Base-by-base conservation (phyloP, 2,888 invertebrate species). In the Xylocampa areola region DNA sequence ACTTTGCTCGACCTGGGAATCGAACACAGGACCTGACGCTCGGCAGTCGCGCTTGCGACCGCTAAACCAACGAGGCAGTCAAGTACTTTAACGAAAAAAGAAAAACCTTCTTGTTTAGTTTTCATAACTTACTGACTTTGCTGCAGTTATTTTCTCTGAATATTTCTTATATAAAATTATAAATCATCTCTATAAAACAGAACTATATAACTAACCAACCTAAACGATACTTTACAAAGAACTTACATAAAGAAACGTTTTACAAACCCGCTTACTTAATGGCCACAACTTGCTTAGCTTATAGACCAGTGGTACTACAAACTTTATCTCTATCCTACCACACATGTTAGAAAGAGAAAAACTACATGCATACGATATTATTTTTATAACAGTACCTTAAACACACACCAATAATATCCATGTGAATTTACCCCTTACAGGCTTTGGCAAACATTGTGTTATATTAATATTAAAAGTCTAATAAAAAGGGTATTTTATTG, bases 261-360 rank as follows among this genome's bases (percentile, higher is more conserved):
- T 4, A n/a, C 3, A 32, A 32, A 14, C 6, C 14, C 14, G 62
- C 75, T 5, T 0, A 33, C 25, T 68, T 37, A 29, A 19, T 50
- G 23, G 76, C 72, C 65, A n/a, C 13, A 60, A 47, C 30, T 36
- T 27, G 21, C 6, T 61, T 47, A 54, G 16, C 52, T 53, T 47
- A 61, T 53, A 27, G 47, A 59, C 54, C 48, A 55, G 39, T 54
- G 49, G 65, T 73, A 68, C 65, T 49, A 51, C 45, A 62, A 65
- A 32, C 37, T 58, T 55, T 47, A 59, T 75, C 72, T 49, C 61
- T 62, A 29, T 61, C 49, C 32, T 21, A 54, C 25, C 21, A 27
- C 43, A 50, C 51, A 32, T 30, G 76, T 25, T 40, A 49, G 60
- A 75, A 33, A 54, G 76, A 63, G 74, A 73, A 6, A 5, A n/a